Evolutionary conservation across 2,888 invertebrate species (phyloP), one percentile per base, ranked within the genome.

Genomic region (Ptychoptera contaminata): DNA sequence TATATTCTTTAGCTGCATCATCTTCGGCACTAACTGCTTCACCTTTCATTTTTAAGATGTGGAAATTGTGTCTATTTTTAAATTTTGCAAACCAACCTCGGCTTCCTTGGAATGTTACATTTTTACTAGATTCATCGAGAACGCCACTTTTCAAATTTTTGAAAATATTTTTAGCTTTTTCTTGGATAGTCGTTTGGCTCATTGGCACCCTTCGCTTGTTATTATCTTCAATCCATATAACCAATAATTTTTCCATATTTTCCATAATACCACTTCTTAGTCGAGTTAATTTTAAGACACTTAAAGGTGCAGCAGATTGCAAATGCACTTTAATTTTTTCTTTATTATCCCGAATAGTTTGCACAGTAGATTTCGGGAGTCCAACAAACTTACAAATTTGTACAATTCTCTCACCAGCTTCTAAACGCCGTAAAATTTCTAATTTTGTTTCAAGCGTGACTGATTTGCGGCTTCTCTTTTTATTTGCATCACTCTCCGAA

Each of bases 141-240:
- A 48, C 48, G 40, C 44, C 50, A 45, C 47, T 47, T 44, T 45
- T 45, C 40, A 44, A 48, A 46, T 53, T 52, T 49, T 50, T 48
- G 49, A 53, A 52, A 48, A 51, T 51, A 48, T 43, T 51, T 51
- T 37, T 41, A 42, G 52, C 51, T 46, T 52, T 50, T 51, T 52
- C 51, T 48, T 51, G 50, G 46, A 52, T 51, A 48, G 45, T 50
- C 49, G 49, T 51, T 49, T 48, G 47, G 44, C 50, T 51, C 47
- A 53, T 48, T 49, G 54, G 52, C 43, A 53, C 50, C 35, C 42
- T 49, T 45, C 46, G 45, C 43, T 48, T n/a, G 44, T 47, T 47
- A 42, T 50, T 47, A 36, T 50, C 50, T 42, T 51, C 51, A 47
- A 49, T 51, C 48, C 48, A 53, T 44, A 49, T 48, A 44, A 39